These are phyloP conservation scores for Sylvilagus floridanus DNA, from an alignment of 2,797 vertebrate genomes.

Conservation along the genomic window DNA sequence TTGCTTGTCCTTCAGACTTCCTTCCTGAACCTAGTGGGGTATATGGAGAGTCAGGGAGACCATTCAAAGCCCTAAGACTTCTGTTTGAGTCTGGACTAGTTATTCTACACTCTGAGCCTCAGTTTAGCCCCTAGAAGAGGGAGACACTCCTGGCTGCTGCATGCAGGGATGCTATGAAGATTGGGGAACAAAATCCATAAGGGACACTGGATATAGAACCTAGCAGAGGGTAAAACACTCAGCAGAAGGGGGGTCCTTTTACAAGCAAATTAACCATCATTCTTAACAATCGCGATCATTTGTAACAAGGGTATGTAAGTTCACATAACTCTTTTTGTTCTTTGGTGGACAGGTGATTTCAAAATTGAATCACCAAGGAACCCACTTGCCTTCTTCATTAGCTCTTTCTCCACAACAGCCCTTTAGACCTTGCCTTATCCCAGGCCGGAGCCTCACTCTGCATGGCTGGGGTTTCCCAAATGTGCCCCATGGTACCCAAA, in stretches of 20 bases:
- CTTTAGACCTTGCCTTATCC: constrained; percentile 21
- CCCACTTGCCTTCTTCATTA: background rate
- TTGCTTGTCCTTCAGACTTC: background rate
- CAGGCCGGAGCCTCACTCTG: constrained; percentile 26
- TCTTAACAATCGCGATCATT: background rate
- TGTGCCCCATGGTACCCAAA: constrained; percentile 68
- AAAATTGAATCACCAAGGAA: constrained; percentile 21
- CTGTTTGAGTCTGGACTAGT: background rate
- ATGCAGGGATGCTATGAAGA: background rate
- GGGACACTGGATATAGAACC: background rate
- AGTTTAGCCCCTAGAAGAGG: background rate
- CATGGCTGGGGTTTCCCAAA: constrained; percentile 68
- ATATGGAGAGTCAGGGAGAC: background rate
- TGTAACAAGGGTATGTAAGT: background rate
- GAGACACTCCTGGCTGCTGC: background rate
- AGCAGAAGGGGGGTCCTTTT: background rate
- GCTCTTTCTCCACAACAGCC: constrained; percentile 26
- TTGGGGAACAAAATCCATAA: no score
- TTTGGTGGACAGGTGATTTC: background rate
- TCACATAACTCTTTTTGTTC: background rate
- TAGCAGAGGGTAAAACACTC: background rate
- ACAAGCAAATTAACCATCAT: background rate
- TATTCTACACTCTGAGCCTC: background rate
- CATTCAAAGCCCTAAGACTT: background rate
- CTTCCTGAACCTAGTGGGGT: background rate